Evolutionary conservation across 2,113 vertebrate genomes (phyloP).

Genomic region (Tachysurus vachellii): DNA sequence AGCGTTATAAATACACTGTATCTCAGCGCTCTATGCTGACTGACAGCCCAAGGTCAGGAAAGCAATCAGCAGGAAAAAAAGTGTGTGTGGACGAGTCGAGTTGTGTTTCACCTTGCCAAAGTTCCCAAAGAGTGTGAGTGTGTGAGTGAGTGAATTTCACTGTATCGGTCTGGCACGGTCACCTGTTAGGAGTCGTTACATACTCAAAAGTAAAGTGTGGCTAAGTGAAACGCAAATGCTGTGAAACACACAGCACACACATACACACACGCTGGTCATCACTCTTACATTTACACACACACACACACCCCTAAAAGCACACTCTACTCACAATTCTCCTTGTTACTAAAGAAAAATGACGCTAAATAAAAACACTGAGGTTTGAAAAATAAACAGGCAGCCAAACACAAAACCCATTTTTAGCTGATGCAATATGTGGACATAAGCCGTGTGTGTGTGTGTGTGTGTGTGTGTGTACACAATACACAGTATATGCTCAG

Average conservation of each 20-base stretch:
- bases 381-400: background rate
- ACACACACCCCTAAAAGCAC: background rate
- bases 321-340: background rate
- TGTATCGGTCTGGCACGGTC: background rate
- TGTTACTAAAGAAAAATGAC: background rate
- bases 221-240: background rate
- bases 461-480: background rate
- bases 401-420: background rate
- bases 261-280: conserved; percentile 52
- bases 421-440: background rate
- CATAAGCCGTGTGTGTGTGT: background rate
- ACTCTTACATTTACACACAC: background rate
- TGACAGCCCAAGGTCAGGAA: conserved; percentile 22
- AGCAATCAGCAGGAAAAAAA: background rate
- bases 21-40: background rate
- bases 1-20: conserved; percentile 5
- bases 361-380: background rate
- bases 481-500: background rate
- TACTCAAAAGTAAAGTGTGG: conserved; percentile 14
- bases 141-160: background rate
- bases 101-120: conserved; percentile 2
- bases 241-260: background rate
- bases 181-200: background rate
- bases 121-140: background rate
- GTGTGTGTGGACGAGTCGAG: background rate